phyloP scores from a whole-genome alignment of 2,113 vertebrate genomes.

The Ochotona princeps region DNA sequence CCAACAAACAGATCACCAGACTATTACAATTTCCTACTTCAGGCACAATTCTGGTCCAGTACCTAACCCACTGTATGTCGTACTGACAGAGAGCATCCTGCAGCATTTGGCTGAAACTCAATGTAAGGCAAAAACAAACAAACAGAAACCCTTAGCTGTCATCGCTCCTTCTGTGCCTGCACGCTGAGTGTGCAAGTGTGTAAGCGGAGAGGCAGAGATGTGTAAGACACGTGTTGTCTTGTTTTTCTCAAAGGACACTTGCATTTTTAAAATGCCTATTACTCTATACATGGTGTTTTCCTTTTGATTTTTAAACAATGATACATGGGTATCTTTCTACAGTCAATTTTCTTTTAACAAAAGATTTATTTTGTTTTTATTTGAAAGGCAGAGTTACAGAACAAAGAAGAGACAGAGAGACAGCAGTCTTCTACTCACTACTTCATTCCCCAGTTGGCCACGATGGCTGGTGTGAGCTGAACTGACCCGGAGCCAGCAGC shows the following conservation, averaged over 20 bases:
- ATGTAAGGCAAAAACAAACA: background rate
- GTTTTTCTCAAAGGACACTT: slow-evolving; percentile 14
- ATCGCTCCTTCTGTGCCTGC: background rate
- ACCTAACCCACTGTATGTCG: background rate
- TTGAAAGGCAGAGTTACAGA: no score
- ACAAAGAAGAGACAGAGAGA: no score
- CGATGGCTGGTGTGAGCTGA: no score
- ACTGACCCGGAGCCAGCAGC: no score
- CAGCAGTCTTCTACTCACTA: no score
- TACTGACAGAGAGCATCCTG: slow-evolving; percentile 7
- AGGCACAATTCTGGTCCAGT: background rate
- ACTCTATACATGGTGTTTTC: background rate
- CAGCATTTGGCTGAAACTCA: background rate
- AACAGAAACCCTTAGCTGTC: background rate
- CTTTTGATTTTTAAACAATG: slow-evolving; percentile 1
- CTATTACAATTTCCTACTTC: background rate
- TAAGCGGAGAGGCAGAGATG: background rate
- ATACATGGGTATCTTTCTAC: background rate
- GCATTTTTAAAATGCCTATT: background rate
- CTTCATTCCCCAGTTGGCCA: no score
- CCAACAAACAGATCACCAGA: background rate
- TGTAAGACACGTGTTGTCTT: background rate
- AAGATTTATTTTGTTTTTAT: no score
- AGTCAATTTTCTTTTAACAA: no score
- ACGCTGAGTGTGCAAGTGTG: background rate